Conservation (phyloP, 2,888 invertebrate genomes). For the Thysanoteuthis rhombus region DNA sequence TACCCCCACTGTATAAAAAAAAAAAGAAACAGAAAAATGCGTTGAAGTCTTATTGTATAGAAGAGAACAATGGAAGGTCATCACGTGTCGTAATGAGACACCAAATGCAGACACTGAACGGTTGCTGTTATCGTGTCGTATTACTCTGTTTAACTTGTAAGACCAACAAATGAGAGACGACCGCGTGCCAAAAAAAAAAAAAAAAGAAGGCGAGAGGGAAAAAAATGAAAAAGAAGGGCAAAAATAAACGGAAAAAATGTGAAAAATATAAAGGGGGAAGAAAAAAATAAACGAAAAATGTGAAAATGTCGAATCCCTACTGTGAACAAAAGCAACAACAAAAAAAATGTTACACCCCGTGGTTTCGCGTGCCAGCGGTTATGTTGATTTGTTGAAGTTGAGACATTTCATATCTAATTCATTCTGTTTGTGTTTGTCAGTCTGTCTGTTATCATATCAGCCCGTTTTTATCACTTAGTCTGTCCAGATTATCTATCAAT, state of each 20-base stretch:
- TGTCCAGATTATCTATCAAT: no score
- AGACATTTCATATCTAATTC: background rate
- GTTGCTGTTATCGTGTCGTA: background rate
- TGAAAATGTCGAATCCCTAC: background rate
- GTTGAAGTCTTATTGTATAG: background rate
- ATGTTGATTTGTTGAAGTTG: background rate
- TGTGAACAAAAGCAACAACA: background rate
- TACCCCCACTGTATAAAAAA: background rate
- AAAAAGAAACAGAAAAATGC: background rate
- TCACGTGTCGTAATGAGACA: background rate
- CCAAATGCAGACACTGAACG: background rate
- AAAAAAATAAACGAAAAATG: background rate
- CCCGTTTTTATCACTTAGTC: no score
- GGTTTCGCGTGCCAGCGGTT: background rate
- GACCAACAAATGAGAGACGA: background rate
- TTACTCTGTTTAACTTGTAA: background rate
- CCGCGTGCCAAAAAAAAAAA: background rate
- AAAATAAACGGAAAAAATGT: background rate
- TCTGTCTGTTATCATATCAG: no score
- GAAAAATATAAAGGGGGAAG: background rate
- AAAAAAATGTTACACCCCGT: background rate
- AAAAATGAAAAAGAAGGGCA: background rate
- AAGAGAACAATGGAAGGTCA: slow-evolving; percentile 12
- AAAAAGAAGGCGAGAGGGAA: background rate
- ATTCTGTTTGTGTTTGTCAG: background rate